These are phyloP conservation scores for Sorex araneus DNA, from an alignment of 2,113 vertebrate species.

Conservation along the genomic window DNA sequence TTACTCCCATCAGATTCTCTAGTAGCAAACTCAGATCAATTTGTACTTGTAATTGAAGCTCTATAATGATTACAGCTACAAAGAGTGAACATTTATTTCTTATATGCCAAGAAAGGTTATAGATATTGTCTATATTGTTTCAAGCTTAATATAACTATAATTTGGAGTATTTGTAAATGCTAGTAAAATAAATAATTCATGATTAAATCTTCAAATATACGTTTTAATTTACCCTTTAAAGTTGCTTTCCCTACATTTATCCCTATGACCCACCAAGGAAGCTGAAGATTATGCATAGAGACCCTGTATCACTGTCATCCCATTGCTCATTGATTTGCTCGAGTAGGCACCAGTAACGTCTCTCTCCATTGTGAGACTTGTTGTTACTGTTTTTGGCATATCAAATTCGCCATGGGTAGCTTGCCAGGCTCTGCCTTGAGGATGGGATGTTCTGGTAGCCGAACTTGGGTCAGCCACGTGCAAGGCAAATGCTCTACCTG, in stretches of 20 bases:
- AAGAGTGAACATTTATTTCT: conserved; percentile 53
- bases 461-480: too few relatives aligned
- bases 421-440: too few relatives aligned
- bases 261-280: conserved; percentile 5
- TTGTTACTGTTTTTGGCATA: too few relatives aligned
- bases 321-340: too few relatives aligned
- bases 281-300: neutral
- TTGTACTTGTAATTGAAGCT: conserved; percentile 64
- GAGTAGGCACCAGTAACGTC: too few relatives aligned
- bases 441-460: too few relatives aligned
- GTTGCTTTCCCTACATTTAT: neutral
- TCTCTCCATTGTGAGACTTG: too few relatives aligned
- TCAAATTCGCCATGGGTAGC: too few relatives aligned
- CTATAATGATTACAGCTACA: conserved; percentile 58
- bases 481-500: too few relatives aligned
- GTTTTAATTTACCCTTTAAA: neutral
- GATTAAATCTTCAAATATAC: neutral
- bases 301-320: too few relatives aligned
- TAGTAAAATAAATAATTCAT: neutral
- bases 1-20: conserved; percentile 50
- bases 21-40: conserved; percentile 62
- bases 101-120: neutral
- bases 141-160: conserved; percentile 16
- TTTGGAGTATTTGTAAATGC: neutral
- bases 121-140: conserved; percentile 51